Evolutionary conservation across 1,140 invertebrate genomes (phyloP).

Genomic region (Trigoniulus corallinus): DNA sequence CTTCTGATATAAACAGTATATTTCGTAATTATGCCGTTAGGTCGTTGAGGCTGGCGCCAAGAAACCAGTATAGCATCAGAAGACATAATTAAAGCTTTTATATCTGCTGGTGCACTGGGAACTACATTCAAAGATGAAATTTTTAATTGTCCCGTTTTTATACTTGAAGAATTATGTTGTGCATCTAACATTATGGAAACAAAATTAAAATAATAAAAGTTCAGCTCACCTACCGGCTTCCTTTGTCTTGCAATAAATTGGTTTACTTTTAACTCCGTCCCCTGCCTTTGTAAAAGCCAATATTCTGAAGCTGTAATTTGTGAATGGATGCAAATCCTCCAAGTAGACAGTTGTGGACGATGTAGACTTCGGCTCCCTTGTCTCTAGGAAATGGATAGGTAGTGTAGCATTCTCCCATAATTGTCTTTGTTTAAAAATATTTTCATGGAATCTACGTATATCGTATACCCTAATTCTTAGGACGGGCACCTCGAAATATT

Average conservation of each 20-base stretch:
- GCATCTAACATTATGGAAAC: too few species aligned
- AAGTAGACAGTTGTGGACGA: conserved; percentile 12
- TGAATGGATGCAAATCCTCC: conserved; percentile 24
- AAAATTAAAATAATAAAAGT: conserved; percentile 22
- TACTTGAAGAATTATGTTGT: too few species aligned
- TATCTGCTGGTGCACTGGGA: conserved; percentile 78
- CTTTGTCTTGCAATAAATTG: neutral
- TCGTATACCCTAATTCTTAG: too few species aligned
- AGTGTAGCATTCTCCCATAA: conserved; percentile 11
- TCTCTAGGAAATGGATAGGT: too few species aligned
- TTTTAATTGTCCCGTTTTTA: conserved; percentile 31
- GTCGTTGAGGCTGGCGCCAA: conserved; percentile 78
- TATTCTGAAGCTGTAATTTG: conserved; percentile 56
- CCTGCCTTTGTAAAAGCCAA: conserved; percentile 49
- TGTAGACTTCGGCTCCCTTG: conserved; percentile 67
- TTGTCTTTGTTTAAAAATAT: conserved; percentile 26
- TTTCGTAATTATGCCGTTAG: conserved; percentile 81
- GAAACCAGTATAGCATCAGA: conserved; percentile 76
- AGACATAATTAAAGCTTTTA: conserved; percentile 84
- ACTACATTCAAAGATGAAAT: conserved; percentile 35
- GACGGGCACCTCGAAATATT: too few species aligned
- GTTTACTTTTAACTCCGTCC: neutral
- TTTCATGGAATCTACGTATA: conserved; percentile 22
- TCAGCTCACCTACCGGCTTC: neutral
- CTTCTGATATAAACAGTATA: conserved; percentile 72